phyloP scores from a whole-genome alignment of 1,140 invertebrate species.

The Euwallacea fornicatus region DNA sequence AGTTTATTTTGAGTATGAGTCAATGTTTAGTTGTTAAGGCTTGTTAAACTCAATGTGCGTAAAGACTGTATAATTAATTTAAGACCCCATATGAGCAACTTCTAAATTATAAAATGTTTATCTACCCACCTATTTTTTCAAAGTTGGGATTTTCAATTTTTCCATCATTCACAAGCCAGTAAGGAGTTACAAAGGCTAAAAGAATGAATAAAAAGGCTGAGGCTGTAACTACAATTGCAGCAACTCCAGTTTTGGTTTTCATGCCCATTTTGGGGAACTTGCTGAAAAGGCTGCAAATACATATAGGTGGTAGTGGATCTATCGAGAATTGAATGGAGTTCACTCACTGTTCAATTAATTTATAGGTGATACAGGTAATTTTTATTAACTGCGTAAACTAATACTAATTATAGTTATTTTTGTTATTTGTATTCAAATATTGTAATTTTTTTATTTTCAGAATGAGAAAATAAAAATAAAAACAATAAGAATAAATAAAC shows the following conservation, averaged over 20 bases:
- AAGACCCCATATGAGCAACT: background rate
- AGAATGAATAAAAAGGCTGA: slow-evolving; percentile 75
- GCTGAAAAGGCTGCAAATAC: background rate
- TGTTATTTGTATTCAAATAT: too few species aligned
- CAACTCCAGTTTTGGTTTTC: slow-evolving; percentile 70
- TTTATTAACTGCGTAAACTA: too few species aligned
- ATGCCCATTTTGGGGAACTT: slow-evolving; percentile 50
- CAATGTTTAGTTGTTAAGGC: background rate
- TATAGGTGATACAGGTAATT: too few species aligned
- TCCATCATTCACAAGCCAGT: slow-evolving; percentile 89
- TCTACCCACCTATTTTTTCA: slow-evolving; percentile 71
- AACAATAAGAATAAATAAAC: too few species aligned
- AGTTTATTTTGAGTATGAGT: background rate
- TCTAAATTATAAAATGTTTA: background rate
- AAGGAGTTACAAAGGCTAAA: slow-evolving; percentile 87
- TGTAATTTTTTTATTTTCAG: too few species aligned
- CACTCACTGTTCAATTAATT: too few species aligned
- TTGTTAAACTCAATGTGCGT: background rate
- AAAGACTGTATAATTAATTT: background rate
- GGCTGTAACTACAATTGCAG: slow-evolving; percentile 67
- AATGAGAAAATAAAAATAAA: too few species aligned
- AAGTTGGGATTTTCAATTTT: slow-evolving; percentile 78
- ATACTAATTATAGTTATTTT: too few species aligned
- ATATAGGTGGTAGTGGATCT: too few species aligned
- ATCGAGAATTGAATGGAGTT: too few species aligned